Evolutionary conservation across 2,113 vertebrate genomes (phyloP).

Genomic region (Sceloporus tristichus): DNA sequence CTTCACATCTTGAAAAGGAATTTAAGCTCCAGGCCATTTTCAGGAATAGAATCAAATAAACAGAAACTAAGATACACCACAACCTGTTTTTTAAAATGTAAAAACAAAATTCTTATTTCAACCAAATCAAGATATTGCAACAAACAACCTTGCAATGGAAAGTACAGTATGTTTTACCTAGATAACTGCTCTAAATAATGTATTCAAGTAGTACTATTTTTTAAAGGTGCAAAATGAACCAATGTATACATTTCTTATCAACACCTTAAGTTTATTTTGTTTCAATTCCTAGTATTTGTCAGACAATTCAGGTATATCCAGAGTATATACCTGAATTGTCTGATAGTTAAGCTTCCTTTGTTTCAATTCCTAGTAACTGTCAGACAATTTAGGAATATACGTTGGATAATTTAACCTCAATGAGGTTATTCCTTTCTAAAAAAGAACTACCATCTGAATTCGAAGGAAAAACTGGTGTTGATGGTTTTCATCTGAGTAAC

Average conservation of each 20-base stretch:
- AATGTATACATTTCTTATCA: constrained; percentile 19
- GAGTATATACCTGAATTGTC: too few species aligned
- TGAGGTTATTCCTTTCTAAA: background rate
- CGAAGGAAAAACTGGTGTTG: background rate
- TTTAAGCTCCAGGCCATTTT: constrained; percentile 65
- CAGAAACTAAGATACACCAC: constrained; percentile 62
- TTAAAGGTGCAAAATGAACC: background rate
- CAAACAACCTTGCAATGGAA: constrained; percentile 21
- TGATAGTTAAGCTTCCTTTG: background rate
- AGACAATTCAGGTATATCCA: constrained; percentile 22
- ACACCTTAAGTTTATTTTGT: background rate
- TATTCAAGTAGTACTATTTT: constrained; percentile 9
- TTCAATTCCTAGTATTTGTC: background rate
- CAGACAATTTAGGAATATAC: constrained; percentile 20
- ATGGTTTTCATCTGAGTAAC: background rate
- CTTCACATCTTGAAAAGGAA: constrained; percentile 66
- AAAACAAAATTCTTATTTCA: constrained; percentile 36
- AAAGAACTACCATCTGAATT: background rate
- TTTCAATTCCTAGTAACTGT: constrained; percentile 1
- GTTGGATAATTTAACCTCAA: background rate
- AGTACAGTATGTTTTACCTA: constrained; percentile 6
- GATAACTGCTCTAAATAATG: background rate
- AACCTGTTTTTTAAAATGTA: constrained; percentile 31
- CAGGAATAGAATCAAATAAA: constrained; percentile 56
- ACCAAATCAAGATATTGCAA: constrained; percentile 42